A percentile compares a stretch with the other conserved stretches of the same genome.
These are phyloP conservation scores for Ophioninae sp. DNA, from an alignment of 2,888 invertebrate species.

Conservation along the genomic window DNA sequence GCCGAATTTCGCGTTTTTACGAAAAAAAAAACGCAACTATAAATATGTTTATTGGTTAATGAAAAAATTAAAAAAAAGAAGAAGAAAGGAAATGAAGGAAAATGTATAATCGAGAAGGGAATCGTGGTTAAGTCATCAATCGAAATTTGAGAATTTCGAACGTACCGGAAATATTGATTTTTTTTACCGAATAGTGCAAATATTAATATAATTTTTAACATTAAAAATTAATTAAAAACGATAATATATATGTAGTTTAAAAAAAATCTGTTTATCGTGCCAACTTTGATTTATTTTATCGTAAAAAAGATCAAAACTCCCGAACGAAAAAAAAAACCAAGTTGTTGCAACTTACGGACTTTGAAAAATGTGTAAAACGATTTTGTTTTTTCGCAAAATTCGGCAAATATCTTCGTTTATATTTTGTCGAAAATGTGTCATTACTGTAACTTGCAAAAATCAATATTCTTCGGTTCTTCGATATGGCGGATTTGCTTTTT, in stretches of 20 bases:
- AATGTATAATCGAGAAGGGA: neutral
- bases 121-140: neutral
- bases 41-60: neutral
- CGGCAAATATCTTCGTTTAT: neutral
- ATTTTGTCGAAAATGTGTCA: neutral
- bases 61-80: neutral
- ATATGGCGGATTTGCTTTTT: neutral
- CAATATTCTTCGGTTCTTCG: neutral
- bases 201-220: no score
- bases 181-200: neutral
- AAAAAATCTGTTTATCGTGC: neutral
- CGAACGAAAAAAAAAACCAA: neutral
- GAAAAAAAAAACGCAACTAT: neutral
- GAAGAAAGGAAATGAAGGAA: neutral
- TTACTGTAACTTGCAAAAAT: neutral
- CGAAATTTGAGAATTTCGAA: neutral
- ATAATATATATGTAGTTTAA: neutral
- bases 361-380: neutral
- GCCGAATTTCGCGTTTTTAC: conserved; percentile 30
- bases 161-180: neutral
- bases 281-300: neutral
- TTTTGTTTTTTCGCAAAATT: neutral
- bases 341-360: no score
- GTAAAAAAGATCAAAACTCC: neutral
- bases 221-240: neutral